Evolutionary conservation across 1,140 invertebrate genomes (phyloP).

Genomic region (Drosophila pachea): DNA sequence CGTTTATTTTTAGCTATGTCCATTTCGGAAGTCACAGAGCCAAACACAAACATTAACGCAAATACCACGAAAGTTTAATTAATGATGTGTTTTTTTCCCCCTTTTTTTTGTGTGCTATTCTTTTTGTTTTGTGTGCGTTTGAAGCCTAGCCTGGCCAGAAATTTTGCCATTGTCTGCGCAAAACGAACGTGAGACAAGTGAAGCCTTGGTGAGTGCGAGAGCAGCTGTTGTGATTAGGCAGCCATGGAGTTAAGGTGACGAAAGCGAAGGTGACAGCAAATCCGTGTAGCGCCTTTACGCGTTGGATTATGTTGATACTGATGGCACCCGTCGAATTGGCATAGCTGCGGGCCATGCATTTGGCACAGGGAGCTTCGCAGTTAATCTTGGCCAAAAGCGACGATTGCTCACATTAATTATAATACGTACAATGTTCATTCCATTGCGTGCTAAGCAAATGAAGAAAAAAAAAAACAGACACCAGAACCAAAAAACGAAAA

Average conservation of each 20-base stretch:
- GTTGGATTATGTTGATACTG: not conserved
- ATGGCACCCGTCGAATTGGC: constrained; percentile 2
- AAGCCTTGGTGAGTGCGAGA: not conserved
- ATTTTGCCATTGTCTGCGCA: constrained; percentile 13
- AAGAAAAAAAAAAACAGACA: constrained; percentile 1
- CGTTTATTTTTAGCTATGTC: constrained; percentile 65
- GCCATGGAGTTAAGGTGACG: not conserved
- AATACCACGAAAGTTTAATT: constrained; percentile 56
- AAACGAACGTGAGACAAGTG: constrained; percentile 34
- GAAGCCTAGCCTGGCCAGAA: constrained; percentile 13
- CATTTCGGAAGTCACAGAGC: constrained; percentile 61
- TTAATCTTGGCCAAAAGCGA: constrained; percentile 23
- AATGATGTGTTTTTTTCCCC: constrained; percentile 55
- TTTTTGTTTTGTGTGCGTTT: constrained; percentile 1
- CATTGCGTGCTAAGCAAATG: constrained; percentile 39
- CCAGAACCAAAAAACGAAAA: not conserved
- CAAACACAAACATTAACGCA: constrained; percentile 25
- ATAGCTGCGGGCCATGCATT: constrained; percentile 27
- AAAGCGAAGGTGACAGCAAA: not conserved
- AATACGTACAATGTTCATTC: constrained; percentile 42
- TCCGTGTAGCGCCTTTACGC: too few relatives aligned
- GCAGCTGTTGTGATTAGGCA: not conserved
- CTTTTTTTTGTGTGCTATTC: constrained; percentile 10
- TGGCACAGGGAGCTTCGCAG: constrained; percentile 7
- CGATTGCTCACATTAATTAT: constrained; percentile 67